Conservation (phyloP, 2,888 invertebrate species). For the Galeruca laticollis region DNA sequence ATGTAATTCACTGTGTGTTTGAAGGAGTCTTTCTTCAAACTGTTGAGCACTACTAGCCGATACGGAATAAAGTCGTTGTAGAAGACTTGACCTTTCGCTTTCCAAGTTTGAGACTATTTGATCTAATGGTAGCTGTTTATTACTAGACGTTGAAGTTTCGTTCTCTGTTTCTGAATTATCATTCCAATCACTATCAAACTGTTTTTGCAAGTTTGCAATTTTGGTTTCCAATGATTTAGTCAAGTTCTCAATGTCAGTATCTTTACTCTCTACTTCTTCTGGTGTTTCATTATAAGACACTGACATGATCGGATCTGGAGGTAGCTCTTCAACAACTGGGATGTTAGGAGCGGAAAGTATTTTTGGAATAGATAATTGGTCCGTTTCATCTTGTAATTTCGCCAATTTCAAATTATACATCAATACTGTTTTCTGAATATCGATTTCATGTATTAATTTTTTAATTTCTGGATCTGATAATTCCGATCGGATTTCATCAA, state of each 20-base stretch:
- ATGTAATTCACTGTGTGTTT: constrained; percentile 41
- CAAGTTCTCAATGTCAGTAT: not conserved
- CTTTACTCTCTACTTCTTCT: not conserved
- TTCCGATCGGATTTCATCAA: constrained; percentile 41
- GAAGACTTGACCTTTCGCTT: constrained; percentile 39
- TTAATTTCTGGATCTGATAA: constrained; percentile 49
- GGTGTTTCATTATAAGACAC: not conserved
- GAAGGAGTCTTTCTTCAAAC: constrained; percentile 37
- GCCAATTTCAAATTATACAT: constrained; percentile 47
- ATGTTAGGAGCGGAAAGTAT: not conserved
- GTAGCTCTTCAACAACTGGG: not conserved
- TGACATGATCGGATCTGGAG: not conserved
- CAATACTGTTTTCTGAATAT: constrained; percentile 50
- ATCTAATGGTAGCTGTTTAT: constrained; percentile 34
- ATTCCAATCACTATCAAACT: not conserved
- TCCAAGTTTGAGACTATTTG: constrained; percentile 41
- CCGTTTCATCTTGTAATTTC: constrained; percentile 32
- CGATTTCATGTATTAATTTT: constrained; percentile 49
- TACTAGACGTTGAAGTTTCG: constrained; percentile 27
- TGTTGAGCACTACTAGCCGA: constrained; percentile 38
- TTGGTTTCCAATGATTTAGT: constrained; percentile 11
- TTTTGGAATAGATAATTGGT: not conserved
- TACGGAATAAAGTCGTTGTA: constrained; percentile 41
- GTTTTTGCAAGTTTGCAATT: not conserved
- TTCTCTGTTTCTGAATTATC: not conserved